Base-by-base conservation (phyloP, 2,797 vertebrate species). In the Malacoctenus gilli region DNA sequence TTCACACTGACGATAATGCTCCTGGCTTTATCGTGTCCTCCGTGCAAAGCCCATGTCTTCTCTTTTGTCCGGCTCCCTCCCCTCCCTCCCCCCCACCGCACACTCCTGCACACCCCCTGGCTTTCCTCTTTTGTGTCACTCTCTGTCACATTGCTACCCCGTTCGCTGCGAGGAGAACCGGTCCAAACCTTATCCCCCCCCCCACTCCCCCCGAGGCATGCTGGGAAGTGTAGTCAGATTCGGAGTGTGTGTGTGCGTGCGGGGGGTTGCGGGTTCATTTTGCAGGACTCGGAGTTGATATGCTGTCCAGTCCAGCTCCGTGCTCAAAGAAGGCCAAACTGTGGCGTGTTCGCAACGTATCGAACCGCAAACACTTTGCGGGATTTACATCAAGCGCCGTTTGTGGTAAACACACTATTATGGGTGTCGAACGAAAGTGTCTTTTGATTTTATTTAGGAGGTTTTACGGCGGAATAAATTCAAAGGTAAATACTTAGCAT, bases 11-110 rank as follows among this genome's bases (percentile, higher is more conserved):
- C 84, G 87, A 91, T 92, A 92, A 92, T 91, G 89, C 91, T 90
- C 79, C 90, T 87, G 85, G 91, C 89, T 92, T 93, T 92, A 93
- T 91, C 89, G 60, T 91, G 88, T 92, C 90, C 91, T 91, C 89
- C 77, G 83, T 89, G 91, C 90, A 93, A 92, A 93, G 91, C 92
- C 89, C 88, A 85, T 92, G 90, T 92, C 90, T 91, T 90, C 86
- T 75, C 89, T 87, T 91, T 92, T 92, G 91, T 92, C 90, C 86
- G 63, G 75, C 87, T 84, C 83, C 76, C 82, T 85, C 88, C 87
- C 85, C 84, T 89, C 81, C 72, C n/a, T n/a, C n/a, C n/a, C n/a
- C n/a, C n/a, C n/a, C n/a, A n/a, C n/a, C n/a, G n/a, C n/a, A n/a
- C n/a, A 80, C 85, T 87, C 82, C 85, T 86, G 85, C 85, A 65